A percentile compares a stretch with the other conserved stretches of the same genome.
phyloP scores from a whole-genome alignment of 2,797 vertebrate genomes.

The Prionace glauca region DNA sequence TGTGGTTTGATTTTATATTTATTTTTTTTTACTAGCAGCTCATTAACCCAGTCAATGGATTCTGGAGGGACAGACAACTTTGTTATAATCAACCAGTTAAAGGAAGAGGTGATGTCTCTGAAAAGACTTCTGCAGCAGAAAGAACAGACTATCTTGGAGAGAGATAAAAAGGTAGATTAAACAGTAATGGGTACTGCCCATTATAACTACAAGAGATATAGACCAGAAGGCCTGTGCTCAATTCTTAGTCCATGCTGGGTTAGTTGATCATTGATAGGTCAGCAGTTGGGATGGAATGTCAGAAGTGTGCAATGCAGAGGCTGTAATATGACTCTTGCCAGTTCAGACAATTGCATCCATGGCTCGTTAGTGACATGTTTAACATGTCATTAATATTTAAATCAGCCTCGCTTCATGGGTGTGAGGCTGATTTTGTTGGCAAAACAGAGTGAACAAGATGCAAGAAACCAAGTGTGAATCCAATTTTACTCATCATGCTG shows the following conservation, averaged over 20 bases:
- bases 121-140: conserved; percentile 94
- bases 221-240: neutral
- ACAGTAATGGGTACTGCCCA: neutral
- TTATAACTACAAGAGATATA: neutral
- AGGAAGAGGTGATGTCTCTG: conserved; percentile 97
- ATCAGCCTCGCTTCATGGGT: too few species aligned
- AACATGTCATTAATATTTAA: too few species aligned
- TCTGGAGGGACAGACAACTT: conserved; percentile 98
- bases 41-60: conserved; percentile 96
- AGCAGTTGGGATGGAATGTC: neutral
- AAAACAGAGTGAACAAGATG: too few species aligned
- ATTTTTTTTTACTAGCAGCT: conserved; percentile 72
- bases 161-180: conserved; percentile 86
- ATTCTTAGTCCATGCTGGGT: too few species aligned
- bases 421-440: too few species aligned
- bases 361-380: too few species aligned
- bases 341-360: too few species aligned
- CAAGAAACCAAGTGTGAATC: too few species aligned
- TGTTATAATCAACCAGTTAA: conserved; percentile 97
- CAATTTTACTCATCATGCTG: too few species aligned
- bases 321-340: too few species aligned
- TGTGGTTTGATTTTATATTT: conserved; percentile 47
- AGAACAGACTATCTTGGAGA: conserved; percentile 95
- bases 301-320: too few species aligned
- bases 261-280: neutral